Evolutionary conservation across 1,140 invertebrate species (phyloP).

Genomic region (Lysiphlebus fabarum): DNA sequence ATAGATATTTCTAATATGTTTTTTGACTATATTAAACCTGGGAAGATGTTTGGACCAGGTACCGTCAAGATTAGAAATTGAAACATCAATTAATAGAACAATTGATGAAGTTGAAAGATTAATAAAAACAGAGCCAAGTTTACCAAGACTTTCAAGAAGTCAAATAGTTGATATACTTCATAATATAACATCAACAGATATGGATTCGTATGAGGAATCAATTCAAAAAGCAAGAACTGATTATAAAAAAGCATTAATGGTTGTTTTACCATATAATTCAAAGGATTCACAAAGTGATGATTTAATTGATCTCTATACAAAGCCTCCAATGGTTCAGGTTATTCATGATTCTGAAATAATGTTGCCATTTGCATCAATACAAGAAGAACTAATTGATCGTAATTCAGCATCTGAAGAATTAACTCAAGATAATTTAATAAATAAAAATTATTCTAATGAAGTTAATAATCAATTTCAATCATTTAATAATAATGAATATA

Average conservation of each 20-base stretch:
- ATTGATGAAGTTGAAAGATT: constrained; percentile 62
- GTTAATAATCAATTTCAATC: background rate
- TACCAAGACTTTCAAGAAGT: constrained; percentile 58
- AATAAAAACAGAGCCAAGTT: constrained; percentile 53
- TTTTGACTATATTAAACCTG: constrained; percentile 39
- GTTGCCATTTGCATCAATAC: constrained; percentile 17
- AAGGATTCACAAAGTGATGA: constrained; percentile 47
- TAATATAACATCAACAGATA: constrained; percentile 59
- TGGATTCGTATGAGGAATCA: constrained; percentile 44
- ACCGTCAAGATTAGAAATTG: constrained; percentile 39
- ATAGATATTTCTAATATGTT: constrained; percentile 39
- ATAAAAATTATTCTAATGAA: background rate
- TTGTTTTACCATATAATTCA: constrained; percentile 57
- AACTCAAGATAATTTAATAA: constrained; percentile 9
- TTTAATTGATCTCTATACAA: constrained; percentile 57
- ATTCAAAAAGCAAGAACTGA: constrained; percentile 50
- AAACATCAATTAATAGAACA: constrained; percentile 56
- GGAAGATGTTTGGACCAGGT: constrained; percentile 36
- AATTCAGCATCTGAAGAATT: background rate
- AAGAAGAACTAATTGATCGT: constrained; percentile 11
- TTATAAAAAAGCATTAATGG: constrained; percentile 57
- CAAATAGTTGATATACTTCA: constrained; percentile 61
- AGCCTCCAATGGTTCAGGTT: constrained; percentile 55
- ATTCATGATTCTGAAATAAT: constrained; percentile 36
- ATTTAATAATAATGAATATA: constrained; percentile 15